Base-by-base conservation (phyloP, 2,797 vertebrate species). In the Tenualosa thibaudeaui region DNA sequence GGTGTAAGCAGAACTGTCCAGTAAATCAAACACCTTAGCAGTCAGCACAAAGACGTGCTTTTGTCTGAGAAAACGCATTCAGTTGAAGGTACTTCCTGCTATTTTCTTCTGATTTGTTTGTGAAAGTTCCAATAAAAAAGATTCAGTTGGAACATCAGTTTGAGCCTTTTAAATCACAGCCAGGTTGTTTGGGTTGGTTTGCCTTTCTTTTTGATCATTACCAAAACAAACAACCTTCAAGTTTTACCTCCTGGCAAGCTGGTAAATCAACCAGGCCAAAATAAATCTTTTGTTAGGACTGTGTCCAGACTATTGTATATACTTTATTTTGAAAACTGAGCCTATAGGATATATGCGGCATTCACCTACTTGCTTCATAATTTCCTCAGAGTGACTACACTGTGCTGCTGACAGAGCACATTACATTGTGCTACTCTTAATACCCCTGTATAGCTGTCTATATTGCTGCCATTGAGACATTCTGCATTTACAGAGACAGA, bases 381-480 rank as follows among this genome's bases (percentile, higher is more conserved):
- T 19, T 10, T 19, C 68, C 12, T 40, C 51, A 53, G 51, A 68
- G 7, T 68, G 31, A 40, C 31, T 75, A 37, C 3, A 71, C 3
- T 37, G 26, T 75, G 68, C 68, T 75, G 68, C 68, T 75, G 68
- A 75, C 68, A 75, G 17, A 75, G 68, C 68, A 43, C 15, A 17
- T 75, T 46, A 43, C 15, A 15, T 12, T 12, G 12, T 75, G 31
- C 31, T 43, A 17, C 31, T 75, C 37, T 75, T 40, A 40, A 75
- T 26, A 75, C 68, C 26, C 24, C 10, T 0, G 6, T 75, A 17
- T 6, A 75, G 68, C 37, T 43, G 31, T 15, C 40, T 12, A 75
- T 5, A 19, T 40, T 17, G 68, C 31, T 71, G 24, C 0, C 10
- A 12, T 26, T 71, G n/a, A 15, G 12, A 71, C 12, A 15, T 40